Base-by-base conservation (phyloP, 2,888 invertebrate genomes). In the Rapana venosa region DNA sequence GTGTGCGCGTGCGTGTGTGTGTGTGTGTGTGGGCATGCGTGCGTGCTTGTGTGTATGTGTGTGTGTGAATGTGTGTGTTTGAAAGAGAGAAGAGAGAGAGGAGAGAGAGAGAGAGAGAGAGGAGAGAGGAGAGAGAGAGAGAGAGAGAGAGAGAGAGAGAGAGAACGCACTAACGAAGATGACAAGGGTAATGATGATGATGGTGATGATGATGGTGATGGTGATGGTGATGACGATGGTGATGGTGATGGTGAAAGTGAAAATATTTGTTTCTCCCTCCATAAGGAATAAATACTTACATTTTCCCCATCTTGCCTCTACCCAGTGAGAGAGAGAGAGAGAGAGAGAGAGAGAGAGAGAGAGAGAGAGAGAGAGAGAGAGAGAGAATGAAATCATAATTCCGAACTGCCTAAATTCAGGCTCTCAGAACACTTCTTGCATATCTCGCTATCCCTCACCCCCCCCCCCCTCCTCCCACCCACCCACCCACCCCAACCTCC, bases 171-270 rank as follows among this genome's bases (percentile, higher is more conserved):
- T 4, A 74, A 36, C 11, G 36, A 81, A 1, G 35, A 13, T 35
- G 70, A 66, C 22, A 26, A 35, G 17, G 83, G 32, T 83, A 35
- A 83, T 83, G 83, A 83, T 83, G 83, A 47, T 83, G 83, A 74
- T 87, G 70, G 66, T 87, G 87, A 87, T 87, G 87, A 87, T 87
- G 87, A 87, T 87, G 87, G 66, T 87, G 87, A 87, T 87, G 87
- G 66, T 87, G 87, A 87, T 87, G 87, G 66, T 87, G 87, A 87
- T 87, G 87, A 87, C 66, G 87, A 87, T 87, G 87, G 66, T 87
- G 87, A 87, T 87, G 87, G 66, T 87, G 66, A 87, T 87, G 66
- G 66, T 87, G 66, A 87, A 30, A 32, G 66, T 87, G 30, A 87
- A 66, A 35, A 87, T 32, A 30, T 47, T 86, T 22, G 56, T 86